Conservation (phyloP, 2,113 vertebrate genomes). For the Entelurus aequoreus region DNA sequence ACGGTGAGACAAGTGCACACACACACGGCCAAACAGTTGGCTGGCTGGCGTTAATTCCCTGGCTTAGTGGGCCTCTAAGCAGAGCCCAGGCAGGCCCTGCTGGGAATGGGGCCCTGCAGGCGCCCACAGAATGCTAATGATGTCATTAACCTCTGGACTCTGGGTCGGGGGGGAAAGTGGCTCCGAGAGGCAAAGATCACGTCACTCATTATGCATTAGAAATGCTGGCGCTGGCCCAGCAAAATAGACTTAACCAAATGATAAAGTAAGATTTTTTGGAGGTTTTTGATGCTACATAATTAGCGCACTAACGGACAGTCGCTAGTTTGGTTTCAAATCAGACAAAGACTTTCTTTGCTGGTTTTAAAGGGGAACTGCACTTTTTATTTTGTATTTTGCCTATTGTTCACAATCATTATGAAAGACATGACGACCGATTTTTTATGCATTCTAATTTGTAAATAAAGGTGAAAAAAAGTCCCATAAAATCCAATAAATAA, state of each 20-base stretch:
- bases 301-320: constrained; percentile 6
- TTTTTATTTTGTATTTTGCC: too few relatives aligned
- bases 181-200: constrained; percentile 61
- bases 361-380: too few relatives aligned
- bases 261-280: constrained; percentile 28
- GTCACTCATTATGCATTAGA: constrained; percentile 55
- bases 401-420: too few relatives aligned
- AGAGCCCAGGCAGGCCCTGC: constrained; percentile 42
- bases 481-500: too few relatives aligned
- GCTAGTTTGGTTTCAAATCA: constrained; percentile 1
- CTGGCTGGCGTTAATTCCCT: constrained; percentile 44
- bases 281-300: constrained; percentile 22
- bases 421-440: too few relatives aligned
- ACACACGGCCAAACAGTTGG: too few relatives aligned
- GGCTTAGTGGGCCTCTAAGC: constrained; percentile 60
- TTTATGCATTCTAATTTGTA: too few relatives aligned
- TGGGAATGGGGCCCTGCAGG: constrained; percentile 58
- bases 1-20: too few relatives aligned
- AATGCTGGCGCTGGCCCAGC: constrained; percentile 34
- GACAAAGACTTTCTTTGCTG: too few relatives aligned
- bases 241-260: constrained; percentile 22
- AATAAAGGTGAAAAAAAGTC: too few relatives aligned
- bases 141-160: constrained; percentile 68
- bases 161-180: constrained; percentile 47
- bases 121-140: constrained; percentile 70